phyloP scores from a whole-genome alignment of 2,797 vertebrate genomes.

The Siniperca undulata region DNA sequence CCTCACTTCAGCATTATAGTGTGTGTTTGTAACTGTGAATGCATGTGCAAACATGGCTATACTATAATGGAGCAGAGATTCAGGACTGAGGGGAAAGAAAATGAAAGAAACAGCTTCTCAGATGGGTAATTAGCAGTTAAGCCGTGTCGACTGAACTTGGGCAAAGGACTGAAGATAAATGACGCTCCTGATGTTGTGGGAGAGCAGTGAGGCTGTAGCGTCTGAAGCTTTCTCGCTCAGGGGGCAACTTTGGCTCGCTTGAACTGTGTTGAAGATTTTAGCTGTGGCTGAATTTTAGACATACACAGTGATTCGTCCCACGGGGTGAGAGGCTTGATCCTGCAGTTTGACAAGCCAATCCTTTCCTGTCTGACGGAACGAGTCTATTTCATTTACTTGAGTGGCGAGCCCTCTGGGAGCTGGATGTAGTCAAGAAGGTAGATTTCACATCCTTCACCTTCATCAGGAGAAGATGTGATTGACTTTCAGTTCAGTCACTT shows the following conservation, averaged over 20 bases:
- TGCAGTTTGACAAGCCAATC: conserved; percentile 41
- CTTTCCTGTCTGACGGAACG: conserved; percentile 27
- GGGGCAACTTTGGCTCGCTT: conserved; percentile 22
- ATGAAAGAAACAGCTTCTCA: conserved; percentile 6
- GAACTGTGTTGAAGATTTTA: conserved; percentile 40
- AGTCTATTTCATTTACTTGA: conserved; percentile 60
- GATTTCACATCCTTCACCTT: conserved; percentile 33
- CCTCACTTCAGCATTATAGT: background rate
- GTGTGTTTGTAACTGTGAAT: background rate
- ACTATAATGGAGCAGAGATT: conserved; percentile 13
- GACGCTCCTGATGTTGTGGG: background rate
- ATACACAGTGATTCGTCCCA: conserved; percentile 30
- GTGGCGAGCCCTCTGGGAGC: conserved; percentile 35
- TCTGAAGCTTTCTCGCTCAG: conserved; percentile 9
- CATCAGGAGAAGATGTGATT: conserved; percentile 21
- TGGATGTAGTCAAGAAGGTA: background rate
- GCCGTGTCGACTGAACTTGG: background rate
- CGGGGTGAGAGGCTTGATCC: conserved; percentile 35
- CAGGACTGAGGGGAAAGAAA: background rate
- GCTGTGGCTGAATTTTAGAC: conserved; percentile 25
- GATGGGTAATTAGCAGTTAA: conserved; percentile 32
- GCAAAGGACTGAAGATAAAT: conserved; percentile 23
- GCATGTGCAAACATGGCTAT: background rate
- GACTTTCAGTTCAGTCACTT: background rate
- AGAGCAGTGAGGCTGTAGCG: background rate